phyloP scores from a whole-genome alignment of 1,140 invertebrate species.

The Anoplophora glabripennis region DNA sequence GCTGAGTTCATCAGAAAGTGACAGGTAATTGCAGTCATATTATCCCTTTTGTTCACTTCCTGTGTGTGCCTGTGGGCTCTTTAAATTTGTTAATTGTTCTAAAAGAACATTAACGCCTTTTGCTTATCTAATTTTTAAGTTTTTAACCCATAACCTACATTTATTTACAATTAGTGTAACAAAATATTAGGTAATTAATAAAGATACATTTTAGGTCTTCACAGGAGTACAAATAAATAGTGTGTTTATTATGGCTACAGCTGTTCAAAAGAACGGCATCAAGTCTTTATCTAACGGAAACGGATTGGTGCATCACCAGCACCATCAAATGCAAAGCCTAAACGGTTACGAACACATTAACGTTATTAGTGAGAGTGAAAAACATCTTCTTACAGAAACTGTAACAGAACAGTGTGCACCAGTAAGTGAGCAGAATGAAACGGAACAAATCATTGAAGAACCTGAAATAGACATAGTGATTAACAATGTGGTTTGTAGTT shows the following conservation, averaged over 20 bases:
- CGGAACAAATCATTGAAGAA: conserved; percentile 47
- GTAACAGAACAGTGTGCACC: conserved; percentile 32
- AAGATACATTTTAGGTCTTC: too few species aligned
- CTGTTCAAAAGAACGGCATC: conserved; percentile 71
- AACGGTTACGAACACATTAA: conserved; percentile 24
- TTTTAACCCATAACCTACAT: too few species aligned
- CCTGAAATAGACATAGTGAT: conserved; percentile 91
- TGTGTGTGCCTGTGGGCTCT: too few species aligned
- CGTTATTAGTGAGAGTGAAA: conserved; percentile 12
- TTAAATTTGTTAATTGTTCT: too few species aligned
- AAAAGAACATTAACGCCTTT: too few species aligned
- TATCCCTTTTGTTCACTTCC: too few species aligned
- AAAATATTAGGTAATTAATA: too few species aligned
- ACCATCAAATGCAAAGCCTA: conserved; percentile 42
- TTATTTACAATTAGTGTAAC: too few species aligned
- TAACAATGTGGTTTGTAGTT: conserved; percentile 98
- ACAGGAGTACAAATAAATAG: too few species aligned
- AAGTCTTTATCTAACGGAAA: conserved; percentile 62
- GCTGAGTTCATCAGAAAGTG: too few species aligned
- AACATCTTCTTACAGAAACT: conserved; percentile 28
- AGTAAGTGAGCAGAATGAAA: conserved; percentile 35
- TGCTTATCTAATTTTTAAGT: too few species aligned
- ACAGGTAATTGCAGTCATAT: too few species aligned
- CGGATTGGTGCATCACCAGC: conserved; percentile 53
- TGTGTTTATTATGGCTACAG: conserved; percentile 60